phyloP scores from a whole-genome alignment of 2,113 vertebrate genomes.

The Crocuta crocuta region DNA sequence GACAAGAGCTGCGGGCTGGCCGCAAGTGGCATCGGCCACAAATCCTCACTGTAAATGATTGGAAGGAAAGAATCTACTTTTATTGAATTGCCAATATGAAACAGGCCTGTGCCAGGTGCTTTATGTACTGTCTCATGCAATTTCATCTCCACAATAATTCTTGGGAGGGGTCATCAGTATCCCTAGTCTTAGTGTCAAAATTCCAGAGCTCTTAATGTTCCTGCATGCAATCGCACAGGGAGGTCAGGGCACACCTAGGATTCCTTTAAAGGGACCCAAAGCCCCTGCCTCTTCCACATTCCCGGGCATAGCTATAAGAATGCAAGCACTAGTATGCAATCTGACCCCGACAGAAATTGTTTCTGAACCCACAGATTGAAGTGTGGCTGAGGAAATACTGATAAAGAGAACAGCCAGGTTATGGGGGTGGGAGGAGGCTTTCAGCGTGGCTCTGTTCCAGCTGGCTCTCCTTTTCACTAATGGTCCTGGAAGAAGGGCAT shows the following conservation, averaged over 20 bases:
- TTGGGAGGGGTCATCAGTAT: not conserved
- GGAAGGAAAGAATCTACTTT: not conserved
- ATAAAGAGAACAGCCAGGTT: not conserved
- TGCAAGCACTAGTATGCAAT: not conserved
- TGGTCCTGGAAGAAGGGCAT: not conserved
- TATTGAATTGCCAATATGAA: not conserved
- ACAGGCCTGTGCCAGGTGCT: not conserved
- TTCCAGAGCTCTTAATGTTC: not conserved
- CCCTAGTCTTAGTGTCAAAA: not conserved
- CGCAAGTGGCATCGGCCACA: accelerated
- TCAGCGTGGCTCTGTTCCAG: not conserved
- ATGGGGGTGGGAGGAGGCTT: not conserved
- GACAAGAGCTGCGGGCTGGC: not conserved
- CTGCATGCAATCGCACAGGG: not conserved
- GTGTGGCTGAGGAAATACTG: not conserved
- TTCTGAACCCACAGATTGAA: not conserved
- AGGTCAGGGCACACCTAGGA: accelerated
- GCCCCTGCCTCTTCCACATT: accelerated
- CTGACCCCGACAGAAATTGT: not conserved
- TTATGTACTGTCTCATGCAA: not conserved
- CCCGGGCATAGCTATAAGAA: not conserved
- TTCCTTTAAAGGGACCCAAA: not conserved
- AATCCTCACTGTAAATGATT: not conserved
- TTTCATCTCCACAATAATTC: not conserved
- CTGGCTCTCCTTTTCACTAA: not conserved